These are phyloP conservation scores for Gorsachius goisagi DNA, from an alignment of 2,113 vertebrate genomes.

Conservation along the genomic window DNA sequence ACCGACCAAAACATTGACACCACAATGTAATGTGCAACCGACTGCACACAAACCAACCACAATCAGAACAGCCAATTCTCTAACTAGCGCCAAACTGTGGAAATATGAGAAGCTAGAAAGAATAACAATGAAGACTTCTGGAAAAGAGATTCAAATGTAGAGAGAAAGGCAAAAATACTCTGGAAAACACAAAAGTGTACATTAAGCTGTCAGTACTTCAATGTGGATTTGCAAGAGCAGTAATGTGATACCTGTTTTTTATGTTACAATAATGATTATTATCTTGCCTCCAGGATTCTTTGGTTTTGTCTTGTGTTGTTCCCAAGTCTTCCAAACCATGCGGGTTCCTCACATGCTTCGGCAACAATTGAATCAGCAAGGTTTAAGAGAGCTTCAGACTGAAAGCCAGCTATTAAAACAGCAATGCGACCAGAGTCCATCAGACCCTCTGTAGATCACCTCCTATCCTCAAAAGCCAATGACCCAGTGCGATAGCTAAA, in stretches of 20 bases:
- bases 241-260: neutral
- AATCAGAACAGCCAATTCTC: constrained; percentile 34
- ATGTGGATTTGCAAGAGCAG: neutral
- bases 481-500: neutral
- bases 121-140: neutral
- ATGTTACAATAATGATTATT: neutral
- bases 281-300: neutral
- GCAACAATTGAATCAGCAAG: neutral
- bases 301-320: neutral
- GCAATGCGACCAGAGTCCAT: neutral
- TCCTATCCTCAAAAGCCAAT: neutral
- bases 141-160: neutral
- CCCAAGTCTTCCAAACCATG: neutral
- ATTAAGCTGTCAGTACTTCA: neutral
- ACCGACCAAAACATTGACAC: constrained; percentile 7
- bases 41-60: constrained; percentile 50
- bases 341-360: neutral
- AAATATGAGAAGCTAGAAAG: constrained; percentile 42
- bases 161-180: neutral
- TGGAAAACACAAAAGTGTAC: neutral
- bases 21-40: constrained; percentile 24
- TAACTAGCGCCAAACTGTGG: constrained; percentile 26
- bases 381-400: neutral
- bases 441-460: neutral
- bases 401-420: neutral